Base-by-base conservation (phyloP, 2,113 vertebrate species). In the Amazona guildingii region DNA sequence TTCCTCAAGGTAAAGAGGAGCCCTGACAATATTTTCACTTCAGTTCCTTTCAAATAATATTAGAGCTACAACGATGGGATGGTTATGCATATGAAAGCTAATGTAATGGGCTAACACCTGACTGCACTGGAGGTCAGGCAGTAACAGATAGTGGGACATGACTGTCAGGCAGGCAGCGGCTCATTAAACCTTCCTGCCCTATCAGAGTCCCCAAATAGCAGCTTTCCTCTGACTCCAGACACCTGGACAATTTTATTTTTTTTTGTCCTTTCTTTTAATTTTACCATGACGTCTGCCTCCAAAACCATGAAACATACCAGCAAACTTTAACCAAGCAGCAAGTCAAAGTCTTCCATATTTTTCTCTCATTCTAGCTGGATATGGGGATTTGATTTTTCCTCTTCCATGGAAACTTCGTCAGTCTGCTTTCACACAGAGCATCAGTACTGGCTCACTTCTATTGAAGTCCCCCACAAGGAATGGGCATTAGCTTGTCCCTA, bases 1-100 rank as follows among this genome's bases (percentile, higher is more conserved):
- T 95, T 91, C 59, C 92, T 95, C 91, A 76, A 91, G 82, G 87
- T 93, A 88, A 93, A 69, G 54, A 92, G 78, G 62, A 87, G 72
- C 41, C 81, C 27, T 72, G 74, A 41, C 80, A 69, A 52, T 39
- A 81, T 93, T 96, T 95, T 90, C 94, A 67, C 87, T 85, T 63
- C 74, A 72, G 57, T 86, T 95, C 78, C 87, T 80, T 66, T 87
- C 74, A 66, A 79, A 76, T 39, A 63, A 8, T 74, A 76, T 23
- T 57, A 69, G 91, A 94, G 75, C 81, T 51, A 68, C 74, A 20
- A 52, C 91, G 86, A 73, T 87, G 91, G 91, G 74, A 68, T 73
- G 77, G 94, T 74, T 79, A 66, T 79, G 91, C 83, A n/a, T 72
- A 24, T 61, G 80, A 63, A 51, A 87, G 92, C 52, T 46, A 63